Conservation (phyloP, 2,888 invertebrate species). For the Meiosimyza decipiens region DNA sequence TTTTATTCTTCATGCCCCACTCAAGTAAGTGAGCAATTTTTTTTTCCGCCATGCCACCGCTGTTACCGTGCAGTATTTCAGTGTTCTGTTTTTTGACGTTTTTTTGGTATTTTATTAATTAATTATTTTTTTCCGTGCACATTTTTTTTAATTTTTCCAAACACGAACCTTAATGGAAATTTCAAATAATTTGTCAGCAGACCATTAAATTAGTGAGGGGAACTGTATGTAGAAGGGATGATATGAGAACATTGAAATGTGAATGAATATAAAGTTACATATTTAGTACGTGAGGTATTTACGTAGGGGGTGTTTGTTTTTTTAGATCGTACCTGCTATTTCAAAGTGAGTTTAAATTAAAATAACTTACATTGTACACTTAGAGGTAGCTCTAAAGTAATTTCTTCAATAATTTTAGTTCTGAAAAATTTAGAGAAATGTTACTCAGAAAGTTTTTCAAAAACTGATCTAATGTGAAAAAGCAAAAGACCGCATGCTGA, state of each 20-base stretch:
- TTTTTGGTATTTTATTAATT: background rate
- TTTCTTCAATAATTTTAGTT: too few relatives aligned
- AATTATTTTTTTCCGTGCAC: background rate
- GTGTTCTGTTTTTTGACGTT: background rate
- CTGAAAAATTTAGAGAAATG: too few relatives aligned
- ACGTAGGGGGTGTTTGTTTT: background rate
- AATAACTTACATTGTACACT: too few relatives aligned
- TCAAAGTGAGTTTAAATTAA: too few relatives aligned
- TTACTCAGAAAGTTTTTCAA: too few relatives aligned
- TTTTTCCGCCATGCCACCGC: background rate
- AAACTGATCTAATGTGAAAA: too few relatives aligned
- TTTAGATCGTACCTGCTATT: too few relatives aligned
- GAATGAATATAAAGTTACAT: background rate
- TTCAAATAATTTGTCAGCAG: conserved; percentile 37
- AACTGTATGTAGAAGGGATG: background rate
- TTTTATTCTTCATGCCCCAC: background rate
- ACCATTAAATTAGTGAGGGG: conserved; percentile 29
- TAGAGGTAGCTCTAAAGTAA: too few relatives aligned
- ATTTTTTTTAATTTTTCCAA: conserved; percentile 6
- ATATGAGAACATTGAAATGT: background rate
- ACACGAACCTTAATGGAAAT: conserved; percentile 34
- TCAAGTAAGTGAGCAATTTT: background rate
- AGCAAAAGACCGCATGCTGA: too few relatives aligned
- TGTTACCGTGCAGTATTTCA: background rate
- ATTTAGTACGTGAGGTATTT: background rate